These are phyloP conservation scores for Brachylomia viminalis DNA, from an alignment of 2,888 invertebrate genomes.

Conservation along the genomic window DNA sequence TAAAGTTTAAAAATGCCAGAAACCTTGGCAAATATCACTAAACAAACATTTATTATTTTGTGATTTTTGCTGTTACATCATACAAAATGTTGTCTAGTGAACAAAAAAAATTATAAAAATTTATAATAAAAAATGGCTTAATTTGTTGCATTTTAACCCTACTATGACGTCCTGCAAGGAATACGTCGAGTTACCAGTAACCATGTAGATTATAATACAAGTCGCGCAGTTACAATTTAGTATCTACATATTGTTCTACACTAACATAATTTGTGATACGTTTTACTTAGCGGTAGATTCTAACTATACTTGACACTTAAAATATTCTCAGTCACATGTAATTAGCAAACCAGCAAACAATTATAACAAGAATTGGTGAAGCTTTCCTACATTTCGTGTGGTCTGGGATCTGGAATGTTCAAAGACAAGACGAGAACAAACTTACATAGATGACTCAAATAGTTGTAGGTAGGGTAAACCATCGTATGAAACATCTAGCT, in stretches of 20 bases:
- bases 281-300: background rate
- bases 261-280: background rate
- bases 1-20: too few species aligned
- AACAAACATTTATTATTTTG: too few species aligned
- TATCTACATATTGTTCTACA: conserved; percentile 18
- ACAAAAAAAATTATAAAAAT: too few species aligned
- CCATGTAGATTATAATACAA: conserved; percentile 34
- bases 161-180: too few species aligned
- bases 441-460: background rate
- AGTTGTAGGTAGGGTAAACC: conserved; percentile 18
- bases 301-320: background rate
- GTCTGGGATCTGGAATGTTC: background rate
- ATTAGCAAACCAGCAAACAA: background rate
- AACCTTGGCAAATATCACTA: too few species aligned
- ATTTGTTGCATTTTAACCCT: too few species aligned
- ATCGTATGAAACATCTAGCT: conserved; percentile 23
- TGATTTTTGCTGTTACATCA: too few species aligned
- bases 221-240: conserved; percentile 6
- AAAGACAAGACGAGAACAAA: background rate
- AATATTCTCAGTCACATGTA: too few species aligned
- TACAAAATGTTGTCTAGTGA: too few species aligned
- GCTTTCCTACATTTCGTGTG: background rate
- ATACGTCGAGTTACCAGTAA: too few species aligned
- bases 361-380: background rate
- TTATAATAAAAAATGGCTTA: too few species aligned